Conservation (phyloP, 1,140 invertebrate genomes). For the Papilio xuthus region DNA sequence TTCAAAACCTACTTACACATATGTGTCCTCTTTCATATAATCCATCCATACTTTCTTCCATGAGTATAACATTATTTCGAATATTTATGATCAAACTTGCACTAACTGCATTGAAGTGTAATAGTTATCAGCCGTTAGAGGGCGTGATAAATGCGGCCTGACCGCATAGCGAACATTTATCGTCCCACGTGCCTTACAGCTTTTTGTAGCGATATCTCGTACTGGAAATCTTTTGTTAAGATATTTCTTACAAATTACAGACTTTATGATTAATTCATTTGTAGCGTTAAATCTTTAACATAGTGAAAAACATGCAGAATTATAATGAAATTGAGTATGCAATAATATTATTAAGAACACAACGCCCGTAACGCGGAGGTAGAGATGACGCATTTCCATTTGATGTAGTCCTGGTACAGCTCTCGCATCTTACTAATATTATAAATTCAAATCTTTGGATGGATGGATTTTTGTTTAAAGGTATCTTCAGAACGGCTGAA, state of each 20-base stretch:
- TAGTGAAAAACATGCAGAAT: neutral
- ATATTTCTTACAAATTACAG: neutral
- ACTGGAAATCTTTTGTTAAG: constrained; percentile 6
- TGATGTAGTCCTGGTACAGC: too few species aligned
- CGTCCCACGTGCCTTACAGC: constrained; percentile 4
- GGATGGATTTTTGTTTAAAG: too few species aligned
- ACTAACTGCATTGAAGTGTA: neutral
- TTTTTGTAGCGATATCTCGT: neutral
- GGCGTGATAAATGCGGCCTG: constrained; percentile 15
- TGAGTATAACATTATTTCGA: neutral
- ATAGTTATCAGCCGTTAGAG: neutral
- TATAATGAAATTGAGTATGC: neutral
- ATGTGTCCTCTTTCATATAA: too few species aligned
- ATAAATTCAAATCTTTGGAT: too few species aligned
- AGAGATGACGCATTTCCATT: too few species aligned
- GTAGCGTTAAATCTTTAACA: neutral
- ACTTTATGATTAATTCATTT: neutral
- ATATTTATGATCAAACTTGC: constrained; percentile 7
- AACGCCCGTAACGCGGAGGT: too few species aligned
- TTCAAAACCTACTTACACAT: too few species aligned
- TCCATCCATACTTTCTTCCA: too few species aligned
- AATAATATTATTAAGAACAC: too few species aligned
- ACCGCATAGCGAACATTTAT: constrained; percentile 5
- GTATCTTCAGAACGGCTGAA: too few species aligned
- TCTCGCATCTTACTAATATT: too few species aligned